Base-by-base conservation (phyloP, 2,888 invertebrate genomes). In the Periphyllus acericola region DNA sequence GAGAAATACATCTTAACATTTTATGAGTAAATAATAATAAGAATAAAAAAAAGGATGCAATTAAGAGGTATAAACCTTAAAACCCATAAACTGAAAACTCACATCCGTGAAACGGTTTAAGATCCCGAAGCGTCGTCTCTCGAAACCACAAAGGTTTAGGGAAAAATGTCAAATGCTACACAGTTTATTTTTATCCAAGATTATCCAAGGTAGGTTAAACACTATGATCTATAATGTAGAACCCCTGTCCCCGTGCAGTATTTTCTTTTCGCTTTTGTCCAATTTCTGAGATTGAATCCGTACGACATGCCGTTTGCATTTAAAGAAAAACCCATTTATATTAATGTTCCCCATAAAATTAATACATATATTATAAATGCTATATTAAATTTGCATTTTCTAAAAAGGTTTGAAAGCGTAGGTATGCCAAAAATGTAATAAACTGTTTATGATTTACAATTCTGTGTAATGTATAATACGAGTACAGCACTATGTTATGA, bases 121-220 rank as follows among this genome's bases (percentile, higher is more conserved):
- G 76, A 78, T 46, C 21, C n/a, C 68, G 68, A 68, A 46, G 68
- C 34, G 46, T 60, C 34, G 34, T 60, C 76, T 68, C n/a, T 78
- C n/a, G n/a, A 68, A 84, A 46, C 84, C 84, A 52, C 32, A 78
- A n/a, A 68, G 84, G 46, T 85, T 85, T 78, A 85, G 46, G 40
- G 46, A 78, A 85, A 80, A 84, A 84, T 32, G 75, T 40, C 83
- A 66, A 84, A 84, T 66, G 66, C 75, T 40, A 19, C 66, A 40
- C 29, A 52, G 76, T 78, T 85, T 85, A 68, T 78, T 85, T 85
- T 76, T 85, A 78, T 76, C 52, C 68, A n/a, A n/a, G 84, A 66
- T 85, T 85, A 85, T 68, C 29, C 46, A 66, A 46, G 76, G 32
- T 68, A 68, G 78, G 76, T 52, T n/a, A 78, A 46, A 85, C 76